A percentile compares a stretch with the other conserved stretches of the same genome.
These are phyloP conservation scores for Phytoseiulus persimilis DNA, from an alignment of 2,888 invertebrate species.

Conservation along the genomic window DNA sequence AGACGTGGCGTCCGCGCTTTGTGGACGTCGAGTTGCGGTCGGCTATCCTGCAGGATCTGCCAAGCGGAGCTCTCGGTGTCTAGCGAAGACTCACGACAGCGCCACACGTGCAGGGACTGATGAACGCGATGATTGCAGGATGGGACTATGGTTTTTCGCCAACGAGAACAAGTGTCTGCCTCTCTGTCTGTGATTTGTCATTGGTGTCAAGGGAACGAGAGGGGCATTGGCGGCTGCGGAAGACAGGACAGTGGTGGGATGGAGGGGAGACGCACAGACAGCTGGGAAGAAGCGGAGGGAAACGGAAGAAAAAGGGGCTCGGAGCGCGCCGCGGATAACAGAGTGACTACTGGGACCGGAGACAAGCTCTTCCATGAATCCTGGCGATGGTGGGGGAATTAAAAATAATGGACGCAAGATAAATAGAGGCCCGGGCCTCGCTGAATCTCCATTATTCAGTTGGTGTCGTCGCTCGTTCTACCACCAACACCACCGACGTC, in stretches of 20 bases:
- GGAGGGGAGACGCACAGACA: not conserved
- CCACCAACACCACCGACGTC: not conserved
- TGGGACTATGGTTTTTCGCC: not conserved
- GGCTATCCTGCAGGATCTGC: not conserved
- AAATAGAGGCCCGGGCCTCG: constrained; percentile 24
- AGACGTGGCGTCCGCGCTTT: no score
- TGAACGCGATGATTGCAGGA: not conserved
- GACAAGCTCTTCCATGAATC: constrained; percentile 37
- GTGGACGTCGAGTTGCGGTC: no score
- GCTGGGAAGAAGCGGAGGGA: not conserved
- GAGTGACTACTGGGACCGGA: constrained; percentile 5
- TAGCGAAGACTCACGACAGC: no score
- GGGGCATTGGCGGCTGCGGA: not conserved
- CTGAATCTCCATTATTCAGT: constrained; percentile 29
- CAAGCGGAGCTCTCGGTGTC: not conserved
- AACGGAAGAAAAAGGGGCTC: constrained; percentile 12
- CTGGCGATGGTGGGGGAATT: constrained; percentile 28
- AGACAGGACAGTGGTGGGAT: not conserved
- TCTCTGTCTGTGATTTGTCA: not conserved
- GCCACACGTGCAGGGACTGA: not conserved
- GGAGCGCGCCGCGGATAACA: not conserved
- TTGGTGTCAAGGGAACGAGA: not conserved
- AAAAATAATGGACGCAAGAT: constrained; percentile 38
- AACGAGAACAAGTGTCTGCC: not conserved
- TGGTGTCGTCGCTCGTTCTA: constrained; percentile 11